phyloP scores from a whole-genome alignment of 2,888 invertebrate species.

The Tetheella fluctuosa region DNA sequence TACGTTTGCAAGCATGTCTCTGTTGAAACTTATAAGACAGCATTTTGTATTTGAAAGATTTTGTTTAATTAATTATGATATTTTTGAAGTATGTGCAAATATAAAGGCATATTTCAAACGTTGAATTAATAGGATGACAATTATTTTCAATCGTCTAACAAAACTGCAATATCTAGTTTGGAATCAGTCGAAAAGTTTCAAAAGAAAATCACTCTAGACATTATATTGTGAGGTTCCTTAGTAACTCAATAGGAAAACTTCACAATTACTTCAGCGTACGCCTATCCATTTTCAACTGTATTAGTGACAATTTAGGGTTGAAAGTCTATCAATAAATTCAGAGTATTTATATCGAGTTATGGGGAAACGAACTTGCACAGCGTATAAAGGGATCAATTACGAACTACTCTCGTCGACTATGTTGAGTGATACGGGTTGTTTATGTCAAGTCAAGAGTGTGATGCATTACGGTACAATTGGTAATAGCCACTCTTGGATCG shows the following conservation, averaged over 20 bases:
- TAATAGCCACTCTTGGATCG: conserved; percentile 7
- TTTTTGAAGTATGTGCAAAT: no score
- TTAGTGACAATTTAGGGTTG: conserved; percentile 16
- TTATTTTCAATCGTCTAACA: conserved; percentile 1
- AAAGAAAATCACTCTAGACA: conserved; percentile 13
- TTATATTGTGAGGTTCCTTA: no score
- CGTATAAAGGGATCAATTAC: conserved; percentile 59
- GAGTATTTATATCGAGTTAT: conserved; percentile 15
- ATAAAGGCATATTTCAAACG: no score
- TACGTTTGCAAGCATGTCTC: background rate
- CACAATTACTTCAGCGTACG: conserved; percentile 16
- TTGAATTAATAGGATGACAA: no score
- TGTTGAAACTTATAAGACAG: background rate
- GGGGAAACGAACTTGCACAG: conserved; percentile 31
- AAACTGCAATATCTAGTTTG: conserved; percentile 4
- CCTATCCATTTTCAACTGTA: conserved; percentile 14
- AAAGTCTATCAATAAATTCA: conserved; percentile 4
- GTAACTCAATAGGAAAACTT: conserved; percentile 25
- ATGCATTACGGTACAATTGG: conserved; percentile 41
- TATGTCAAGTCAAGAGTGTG: conserved; percentile 47
- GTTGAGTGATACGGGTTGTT: conserved; percentile 56
- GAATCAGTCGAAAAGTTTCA: conserved; percentile 7
- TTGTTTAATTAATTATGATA: no score
- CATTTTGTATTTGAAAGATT: background rate
- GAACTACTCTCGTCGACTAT: conserved; percentile 30